A percentile compares a stretch with the other conserved stretches of the same genome.
Conservation (phyloP, 1,140 invertebrate species). For the Ceratina japonica region DNA sequence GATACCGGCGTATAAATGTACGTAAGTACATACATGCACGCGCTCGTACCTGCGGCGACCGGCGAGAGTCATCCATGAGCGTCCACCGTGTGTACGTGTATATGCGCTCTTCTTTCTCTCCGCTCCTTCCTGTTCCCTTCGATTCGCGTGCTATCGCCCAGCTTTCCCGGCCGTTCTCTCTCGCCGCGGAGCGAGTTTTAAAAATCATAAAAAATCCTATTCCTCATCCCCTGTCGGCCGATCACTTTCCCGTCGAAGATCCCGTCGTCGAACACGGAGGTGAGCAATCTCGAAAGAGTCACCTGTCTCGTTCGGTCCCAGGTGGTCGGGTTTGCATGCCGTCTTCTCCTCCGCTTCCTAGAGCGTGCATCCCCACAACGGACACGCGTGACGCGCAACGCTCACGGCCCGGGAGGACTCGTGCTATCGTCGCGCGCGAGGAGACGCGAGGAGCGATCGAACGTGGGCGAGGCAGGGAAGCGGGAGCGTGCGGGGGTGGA, state of each 20-base stretch:
- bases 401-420: slow-evolving; percentile 28
- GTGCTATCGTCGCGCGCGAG: slow-evolving; percentile 25
- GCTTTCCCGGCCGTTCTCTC: slow-evolving; percentile 6
- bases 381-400: slow-evolving; percentile 46
- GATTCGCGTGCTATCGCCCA: slow-evolving; percentile 4
- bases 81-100: slow-evolving; percentile 4
- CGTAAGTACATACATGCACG: slow-evolving; percentile 11
- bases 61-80: slow-evolving; percentile 10
- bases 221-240: too few relatives aligned
- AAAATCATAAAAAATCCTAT: neutral
- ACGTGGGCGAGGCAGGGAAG: neutral
- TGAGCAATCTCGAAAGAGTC: neutral
- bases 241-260: neutral
- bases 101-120: slow-evolving; percentile 30
- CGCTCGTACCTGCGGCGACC: slow-evolving; percentile 30
- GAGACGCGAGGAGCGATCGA: slow-evolving; percentile 11
- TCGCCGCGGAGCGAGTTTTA: neutral
- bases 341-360: slow-evolving; percentile 36
- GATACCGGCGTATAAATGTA: slow-evolving; percentile 44
- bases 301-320: slow-evolving; percentile 23
- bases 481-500: slow-evolving; percentile 35
- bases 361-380: slow-evolving; percentile 42
- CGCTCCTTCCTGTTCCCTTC: slow-evolving; percentile 33
- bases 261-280: neutral
- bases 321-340: slow-evolving; percentile 42